Percentiles rank a stretch among this genome's conserved stretches.
These are phyloP conservation scores for Sarcoramphus papa DNA, from an alignment of 2,797 vertebrate genomes.

Conservation along the genomic window DNA sequence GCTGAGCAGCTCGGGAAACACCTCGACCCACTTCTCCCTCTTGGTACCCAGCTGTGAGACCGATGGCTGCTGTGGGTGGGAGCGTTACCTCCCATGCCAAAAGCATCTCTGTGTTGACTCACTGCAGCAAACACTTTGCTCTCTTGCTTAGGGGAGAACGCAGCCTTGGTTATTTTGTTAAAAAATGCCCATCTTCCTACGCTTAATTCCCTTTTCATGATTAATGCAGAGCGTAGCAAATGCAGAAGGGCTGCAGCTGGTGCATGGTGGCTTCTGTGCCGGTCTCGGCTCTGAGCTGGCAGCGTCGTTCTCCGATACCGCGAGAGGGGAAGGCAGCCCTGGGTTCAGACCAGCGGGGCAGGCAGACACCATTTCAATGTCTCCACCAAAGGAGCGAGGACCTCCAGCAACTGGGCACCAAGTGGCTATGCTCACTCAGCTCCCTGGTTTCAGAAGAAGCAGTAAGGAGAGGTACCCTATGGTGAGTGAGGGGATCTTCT, in stretches of 20 bases:
- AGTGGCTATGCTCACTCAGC: rapidly evolving
- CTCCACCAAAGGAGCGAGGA: neutral
- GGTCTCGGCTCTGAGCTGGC: neutral
- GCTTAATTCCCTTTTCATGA: neutral
- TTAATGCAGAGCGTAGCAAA: neutral
- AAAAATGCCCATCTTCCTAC: slow-evolving; percentile 26
- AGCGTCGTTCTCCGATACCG: rapidly evolving
- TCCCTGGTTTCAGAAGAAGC: neutral
- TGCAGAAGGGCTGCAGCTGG: neutral
- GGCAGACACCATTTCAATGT: neutral
- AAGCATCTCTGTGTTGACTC: neutral
- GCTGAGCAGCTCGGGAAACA: neutral
- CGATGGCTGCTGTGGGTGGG: neutral
- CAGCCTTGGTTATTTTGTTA: neutral
- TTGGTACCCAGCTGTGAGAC: rapidly evolving
- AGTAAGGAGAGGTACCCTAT: neutral
- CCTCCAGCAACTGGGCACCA: rapidly evolving
- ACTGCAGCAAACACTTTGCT: neutral
- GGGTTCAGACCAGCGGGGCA: neutral
- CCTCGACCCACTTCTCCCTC: neutral
- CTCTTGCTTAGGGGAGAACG: neutral
- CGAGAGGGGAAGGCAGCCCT: neutral
- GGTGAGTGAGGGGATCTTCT: neutral
- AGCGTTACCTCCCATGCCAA: neutral
- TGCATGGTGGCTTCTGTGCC: neutral